Evolutionary conservation across 2,888 invertebrate genomes (phyloP).

Genomic region (Thyatira batis): DNA sequence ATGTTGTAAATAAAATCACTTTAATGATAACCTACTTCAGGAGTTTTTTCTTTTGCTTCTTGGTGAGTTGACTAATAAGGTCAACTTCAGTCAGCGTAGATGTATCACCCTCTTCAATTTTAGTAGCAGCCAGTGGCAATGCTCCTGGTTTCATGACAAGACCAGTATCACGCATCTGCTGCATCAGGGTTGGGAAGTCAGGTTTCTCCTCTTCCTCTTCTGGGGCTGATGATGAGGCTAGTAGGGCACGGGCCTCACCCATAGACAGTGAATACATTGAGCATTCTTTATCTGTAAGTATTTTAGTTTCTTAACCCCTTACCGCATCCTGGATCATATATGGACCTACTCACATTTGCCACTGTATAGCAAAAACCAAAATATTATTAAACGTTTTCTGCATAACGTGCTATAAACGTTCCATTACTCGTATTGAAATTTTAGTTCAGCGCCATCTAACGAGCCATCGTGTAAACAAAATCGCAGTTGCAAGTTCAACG

Average conservation of each 20-base stretch:
- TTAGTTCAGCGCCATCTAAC: too few species aligned
- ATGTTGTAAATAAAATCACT: too few species aligned
- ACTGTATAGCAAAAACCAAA: too few species aligned
- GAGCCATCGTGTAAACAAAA: too few species aligned
- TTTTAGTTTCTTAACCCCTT: too few species aligned
- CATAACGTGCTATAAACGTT: too few species aligned
- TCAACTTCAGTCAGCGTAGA: constrained; percentile 86
- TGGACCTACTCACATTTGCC: too few species aligned
- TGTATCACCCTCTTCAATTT: constrained; percentile 83
- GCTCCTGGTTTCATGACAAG: constrained; percentile 92
- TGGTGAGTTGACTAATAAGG: constrained; percentile 91
- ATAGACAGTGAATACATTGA: constrained; percentile 93
- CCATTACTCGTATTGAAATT: too few species aligned
- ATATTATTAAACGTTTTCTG: too few species aligned
- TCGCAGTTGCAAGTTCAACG: too few species aligned
- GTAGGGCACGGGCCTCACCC: constrained; percentile 90
- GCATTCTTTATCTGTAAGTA: constrained; percentile 92
- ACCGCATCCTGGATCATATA: too few species aligned
- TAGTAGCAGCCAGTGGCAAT: constrained; percentile 80
- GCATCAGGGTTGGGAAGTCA: constrained; percentile 87
- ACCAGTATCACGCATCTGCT: constrained; percentile 96
- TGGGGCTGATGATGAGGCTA: constrained; percentile 87
- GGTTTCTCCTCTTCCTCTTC: constrained; percentile 85
- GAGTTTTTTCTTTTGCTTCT: constrained; percentile 94
- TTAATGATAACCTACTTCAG: constrained; percentile 84